Evolutionary conservation across 1,140 invertebrate species (phyloP).

Genomic region (Battus philenor): DNA sequence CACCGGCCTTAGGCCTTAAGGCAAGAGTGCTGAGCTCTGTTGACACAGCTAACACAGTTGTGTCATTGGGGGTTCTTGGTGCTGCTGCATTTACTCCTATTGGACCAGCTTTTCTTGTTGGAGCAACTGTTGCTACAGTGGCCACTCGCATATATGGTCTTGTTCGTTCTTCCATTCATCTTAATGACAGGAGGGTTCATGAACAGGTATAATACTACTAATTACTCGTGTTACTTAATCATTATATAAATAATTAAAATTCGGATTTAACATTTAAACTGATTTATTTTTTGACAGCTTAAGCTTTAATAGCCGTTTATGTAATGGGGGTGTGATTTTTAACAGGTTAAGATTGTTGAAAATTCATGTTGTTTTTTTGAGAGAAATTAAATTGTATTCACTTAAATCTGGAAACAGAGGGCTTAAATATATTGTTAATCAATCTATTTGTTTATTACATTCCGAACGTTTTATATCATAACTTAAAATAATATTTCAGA

Average conservation of each 20-base stretch:
- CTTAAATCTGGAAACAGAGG: too few species aligned
- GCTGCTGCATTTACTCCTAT: constrained; percentile 60
- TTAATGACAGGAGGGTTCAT: constrained; percentile 49
- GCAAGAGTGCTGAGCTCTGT: constrained; percentile 50
- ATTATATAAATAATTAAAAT: background rate
- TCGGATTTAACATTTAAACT: too few species aligned
- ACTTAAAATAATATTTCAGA: constrained; percentile 37
- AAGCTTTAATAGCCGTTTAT: too few species aligned
- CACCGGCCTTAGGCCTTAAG: constrained; percentile 48
- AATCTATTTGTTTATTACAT: too few species aligned
- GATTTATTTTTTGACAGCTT: too few species aligned
- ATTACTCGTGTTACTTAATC: background rate
- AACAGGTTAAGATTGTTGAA: too few species aligned
- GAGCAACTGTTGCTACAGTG: constrained; percentile 49
- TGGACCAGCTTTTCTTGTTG: constrained; percentile 45
- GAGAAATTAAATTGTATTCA: too few species aligned
- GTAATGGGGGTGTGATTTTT: too few species aligned
- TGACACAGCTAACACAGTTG: constrained; percentile 55
- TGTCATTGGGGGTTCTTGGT: constrained; percentile 55
- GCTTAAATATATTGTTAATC: too few species aligned
- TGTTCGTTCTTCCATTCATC: constrained; percentile 53
- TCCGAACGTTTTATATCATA: too few species aligned
- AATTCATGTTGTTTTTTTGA: too few species aligned
- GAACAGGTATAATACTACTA: constrained; percentile 63
- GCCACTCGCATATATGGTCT: constrained; percentile 61